These are phyloP conservation scores for Ibidorhyncha struthersii DNA, from an alignment of 2,113 vertebrate genomes.

Conservation along the genomic window DNA sequence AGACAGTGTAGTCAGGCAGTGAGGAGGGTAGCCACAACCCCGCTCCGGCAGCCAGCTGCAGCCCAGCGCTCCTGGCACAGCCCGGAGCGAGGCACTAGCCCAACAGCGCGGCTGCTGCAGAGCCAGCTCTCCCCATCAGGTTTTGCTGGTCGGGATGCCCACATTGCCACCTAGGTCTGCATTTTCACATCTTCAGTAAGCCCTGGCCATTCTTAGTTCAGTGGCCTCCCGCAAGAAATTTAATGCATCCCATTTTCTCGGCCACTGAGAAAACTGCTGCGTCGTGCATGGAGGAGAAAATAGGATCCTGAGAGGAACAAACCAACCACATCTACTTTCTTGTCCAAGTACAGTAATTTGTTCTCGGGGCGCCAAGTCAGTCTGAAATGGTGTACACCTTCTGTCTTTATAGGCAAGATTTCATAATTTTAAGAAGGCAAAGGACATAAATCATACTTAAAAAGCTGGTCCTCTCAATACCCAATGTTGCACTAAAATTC, in stretches of 20 bases:
- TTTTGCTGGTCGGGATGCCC: neutral
- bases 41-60: accelerated
- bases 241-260: neutral
- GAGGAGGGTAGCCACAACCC: neutral
- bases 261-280: neutral
- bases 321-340: neutral
- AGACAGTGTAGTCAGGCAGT: neutral
- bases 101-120: accelerated
- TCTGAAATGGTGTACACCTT: neutral
- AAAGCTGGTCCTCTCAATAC: neutral
- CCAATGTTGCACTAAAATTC: neutral
- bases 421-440: neutral
- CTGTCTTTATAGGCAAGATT: neutral
- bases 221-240: neutral
- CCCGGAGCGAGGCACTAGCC: neutral
- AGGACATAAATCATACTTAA: neutral
- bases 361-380: neutral
- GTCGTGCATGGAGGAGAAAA: accelerated
- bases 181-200: neutral
- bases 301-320: neutral
- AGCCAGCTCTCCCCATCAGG: neutral
- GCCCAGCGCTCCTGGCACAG: neutral
- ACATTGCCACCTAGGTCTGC: accelerated
- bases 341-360: neutral
- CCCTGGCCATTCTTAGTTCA: neutral